Conservation (phyloP, 2,113 vertebrate genomes). For the Triplophysa siluroides region DNA sequence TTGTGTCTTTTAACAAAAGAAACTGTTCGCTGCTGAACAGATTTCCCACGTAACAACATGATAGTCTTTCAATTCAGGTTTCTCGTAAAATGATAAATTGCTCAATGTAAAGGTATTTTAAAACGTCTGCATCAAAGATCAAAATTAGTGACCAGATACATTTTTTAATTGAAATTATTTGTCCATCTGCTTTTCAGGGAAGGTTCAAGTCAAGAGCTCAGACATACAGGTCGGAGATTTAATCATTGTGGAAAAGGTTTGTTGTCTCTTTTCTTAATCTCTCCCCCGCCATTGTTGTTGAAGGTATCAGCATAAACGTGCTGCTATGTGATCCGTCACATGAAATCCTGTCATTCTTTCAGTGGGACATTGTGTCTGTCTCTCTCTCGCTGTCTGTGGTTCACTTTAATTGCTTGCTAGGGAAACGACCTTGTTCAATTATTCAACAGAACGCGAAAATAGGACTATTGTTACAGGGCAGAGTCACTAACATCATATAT, state of each 20-base stretch:
- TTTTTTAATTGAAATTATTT: slow-evolving; percentile 2
- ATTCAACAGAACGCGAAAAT: slow-evolving; percentile 62
- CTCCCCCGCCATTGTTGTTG: slow-evolving; percentile 12
- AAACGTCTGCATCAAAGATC: too few species aligned
- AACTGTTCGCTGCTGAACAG: too few species aligned
- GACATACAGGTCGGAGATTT: slow-evolving; percentile 98
- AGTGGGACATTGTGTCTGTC: slow-evolving; percentile 48
- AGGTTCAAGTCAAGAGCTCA: slow-evolving; percentile 96
- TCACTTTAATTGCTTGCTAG: slow-evolving; percentile 56
- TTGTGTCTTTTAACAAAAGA: too few species aligned
- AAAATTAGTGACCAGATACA: too few species aligned
- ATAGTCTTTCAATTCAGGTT: too few species aligned
- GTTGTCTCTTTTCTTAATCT: background rate
- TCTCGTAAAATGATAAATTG: too few species aligned
- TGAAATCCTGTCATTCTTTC: slow-evolving; percentile 53
- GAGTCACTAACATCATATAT: slow-evolving; percentile 30
- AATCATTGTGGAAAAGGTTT: slow-evolving; percentile 98
- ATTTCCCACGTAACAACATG: too few species aligned
- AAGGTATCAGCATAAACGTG: slow-evolving; percentile 35
- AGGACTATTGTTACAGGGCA: slow-evolving; percentile 49
- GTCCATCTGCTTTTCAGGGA: slow-evolving; percentile 74
- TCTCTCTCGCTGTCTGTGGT: slow-evolving; percentile 42
- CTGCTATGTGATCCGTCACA: slow-evolving; percentile 41
- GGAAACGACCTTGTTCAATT: slow-evolving; percentile 68
- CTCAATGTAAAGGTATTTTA: too few species aligned